Base-by-base conservation (phyloP, 2,797 vertebrate genomes). In the Galagoides demidoff region DNA sequence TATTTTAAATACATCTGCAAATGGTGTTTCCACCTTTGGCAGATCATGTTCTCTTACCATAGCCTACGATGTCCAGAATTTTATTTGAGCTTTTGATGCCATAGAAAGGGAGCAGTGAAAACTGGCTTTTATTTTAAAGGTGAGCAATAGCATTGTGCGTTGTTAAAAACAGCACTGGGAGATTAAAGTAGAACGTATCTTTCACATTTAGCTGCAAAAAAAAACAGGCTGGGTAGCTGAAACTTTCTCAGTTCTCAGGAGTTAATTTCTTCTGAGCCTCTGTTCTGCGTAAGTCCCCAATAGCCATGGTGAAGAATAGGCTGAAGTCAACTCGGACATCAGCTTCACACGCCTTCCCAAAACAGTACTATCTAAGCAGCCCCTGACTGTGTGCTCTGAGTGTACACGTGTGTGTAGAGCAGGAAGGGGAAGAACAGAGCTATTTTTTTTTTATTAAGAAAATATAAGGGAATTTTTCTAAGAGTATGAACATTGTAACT, bases 401-500 rank as follows among this genome's bases (percentile, higher is more conserved):
- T 59, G 25, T 55, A 20, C 6, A 3, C 16, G 12, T 12, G 23
- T 20, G 1, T 6, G 3, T 0, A 23, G 3, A 73, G 5, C 0
- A 66, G 4, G 7, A 17, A 19, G 37, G 55, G 14, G 11, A 59
- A 16, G 7, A n/a, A 87, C n/a, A 55, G 3, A 77, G 13, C 10
- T 68, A 29, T 45, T 70, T 5, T 31, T 73, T 79, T 91, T 85
- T 86, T 90, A 66, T 59, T 59, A 88, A 74, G 20, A 90, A 90
- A 74, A 66, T 73, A 74, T 49, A 71, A 81, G 64, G 16, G 14
- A 89, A 43, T 43, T 7, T 43, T 43, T 43, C 39, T 43, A 43
- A 43, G 5, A 43, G 39, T 7, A 43, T 43, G 39, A 43, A 43
- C 39, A 43, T 43, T 43, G 39, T 43, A 43, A 43, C 39, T 43